Conservation (phyloP, 2,113 vertebrate genomes). For the Motacilla tschutschensis region DNA sequence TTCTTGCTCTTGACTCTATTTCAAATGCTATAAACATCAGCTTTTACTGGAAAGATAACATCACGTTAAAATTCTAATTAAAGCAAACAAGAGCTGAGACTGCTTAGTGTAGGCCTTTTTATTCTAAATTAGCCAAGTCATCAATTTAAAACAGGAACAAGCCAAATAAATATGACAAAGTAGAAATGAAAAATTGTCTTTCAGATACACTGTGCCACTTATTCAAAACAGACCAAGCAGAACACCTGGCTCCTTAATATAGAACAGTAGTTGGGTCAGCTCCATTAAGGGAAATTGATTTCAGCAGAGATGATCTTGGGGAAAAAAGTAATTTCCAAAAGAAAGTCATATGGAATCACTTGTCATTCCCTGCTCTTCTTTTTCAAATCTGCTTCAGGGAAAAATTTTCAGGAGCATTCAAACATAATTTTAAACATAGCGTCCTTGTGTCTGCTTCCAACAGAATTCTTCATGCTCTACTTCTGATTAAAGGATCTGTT, state of each 20-base stretch:
- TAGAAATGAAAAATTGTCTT: conserved; percentile 1
- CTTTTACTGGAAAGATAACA: neutral
- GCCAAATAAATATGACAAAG: conserved; percentile 13
- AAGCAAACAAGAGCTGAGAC: neutral
- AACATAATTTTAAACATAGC: neutral
- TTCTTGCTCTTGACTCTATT: neutral
- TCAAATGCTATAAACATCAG: neutral
- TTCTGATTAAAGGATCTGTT: conserved; percentile 34
- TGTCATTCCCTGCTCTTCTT: neutral
- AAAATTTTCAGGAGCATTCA: conserved; percentile 7
- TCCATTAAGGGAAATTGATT: conserved; percentile 37
- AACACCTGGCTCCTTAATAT: conserved; percentile 36
- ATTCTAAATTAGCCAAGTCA: neutral
- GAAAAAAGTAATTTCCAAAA: conserved; percentile 2
- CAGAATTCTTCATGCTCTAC: neutral
- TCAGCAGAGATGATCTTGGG: neutral
- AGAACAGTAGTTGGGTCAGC: conserved; percentile 23
- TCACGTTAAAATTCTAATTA: neutral
- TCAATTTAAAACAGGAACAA: conserved; percentile 22
- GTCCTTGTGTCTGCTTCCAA: conserved; percentile 3
- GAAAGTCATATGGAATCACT: conserved; percentile 29
- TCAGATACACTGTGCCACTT: neutral
- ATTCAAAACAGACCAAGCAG: conserved; percentile 32
- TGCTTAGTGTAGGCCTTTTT: neutral
- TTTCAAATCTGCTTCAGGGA: conserved; percentile 12